Evolutionary conservation across 2,888 invertebrate species (phyloP), one percentile per base, ranked within the genome.

Genomic region (Ornithoptera alexandrae): DNA sequence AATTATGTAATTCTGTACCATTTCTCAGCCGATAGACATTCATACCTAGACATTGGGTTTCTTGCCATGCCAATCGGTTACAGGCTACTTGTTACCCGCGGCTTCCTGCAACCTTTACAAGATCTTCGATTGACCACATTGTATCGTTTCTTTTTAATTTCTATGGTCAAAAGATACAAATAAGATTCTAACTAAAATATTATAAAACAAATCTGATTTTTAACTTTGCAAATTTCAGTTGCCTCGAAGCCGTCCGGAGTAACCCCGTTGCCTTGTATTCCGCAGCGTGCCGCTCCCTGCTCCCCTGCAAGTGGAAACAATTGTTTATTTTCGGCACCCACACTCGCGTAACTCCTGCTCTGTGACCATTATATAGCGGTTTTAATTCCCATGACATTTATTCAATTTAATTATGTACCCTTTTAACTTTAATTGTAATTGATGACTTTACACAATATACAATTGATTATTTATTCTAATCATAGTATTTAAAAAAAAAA

Each of bases 301-400:
- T 80, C 84, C 85, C 83, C 81, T 73, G 78, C 81, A 78, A 77
- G 81, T 83, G 86, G 30, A 90, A 91, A 91, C 90, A 91, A 92
- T 92, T 92, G 92, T 92, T 92, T 92, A 92, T 89, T 89, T 89
- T 90, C 89, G 84, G 86, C 86, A 83, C 81, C 79, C 83, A 81
- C 84, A 85, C 84, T 85, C 80, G 80, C 80, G 79, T 80, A 79
- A 79, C 79, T 78, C 78, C 74, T 77, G 77, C 76, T 79, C 79
- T 84, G 82, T 81, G 78, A 81, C 78, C 78, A 81, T 82, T 71
- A 69, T 66, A 65, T 71, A 70, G 66, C 53, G 66, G 59, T 36
- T 59, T 61, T 17, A n/a, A n/a, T 64, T 61, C 67, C 71, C 71
- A 20, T 7, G 71, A 67, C 67, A 64, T 42, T 36, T 30, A 61